Percentiles rank a stretch among this genome's conserved stretches.
phyloP scores from a whole-genome alignment of 1,140 invertebrate species.

The Bombus terrestris region DNA sequence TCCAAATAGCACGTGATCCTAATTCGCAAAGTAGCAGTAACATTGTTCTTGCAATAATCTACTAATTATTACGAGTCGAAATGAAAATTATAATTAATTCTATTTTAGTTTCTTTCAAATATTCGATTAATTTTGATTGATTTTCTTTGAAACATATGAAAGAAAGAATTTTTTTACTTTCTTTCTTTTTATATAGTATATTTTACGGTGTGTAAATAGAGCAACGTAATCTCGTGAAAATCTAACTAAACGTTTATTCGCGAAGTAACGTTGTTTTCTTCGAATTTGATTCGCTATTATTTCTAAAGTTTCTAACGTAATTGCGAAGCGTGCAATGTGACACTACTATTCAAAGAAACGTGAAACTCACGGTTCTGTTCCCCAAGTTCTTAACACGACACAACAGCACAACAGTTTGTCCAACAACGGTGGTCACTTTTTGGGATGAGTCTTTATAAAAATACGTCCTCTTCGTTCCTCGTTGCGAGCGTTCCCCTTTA shows the following conservation, averaged over 20 bases:
- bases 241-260: neutral
- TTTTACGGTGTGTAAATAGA: too few species aligned
- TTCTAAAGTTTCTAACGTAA: neutral
- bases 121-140: too few species aligned
- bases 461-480: slow-evolving; percentile 87
- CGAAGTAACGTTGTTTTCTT: neutral
- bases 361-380: slow-evolving; percentile 90
- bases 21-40: too few species aligned
- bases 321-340: neutral
- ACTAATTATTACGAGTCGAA: too few species aligned
- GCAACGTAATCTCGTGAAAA: neutral
- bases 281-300: neutral
- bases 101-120: too few species aligned
- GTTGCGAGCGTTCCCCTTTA: slow-evolving; percentile 86
- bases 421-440: slow-evolving; percentile 91
- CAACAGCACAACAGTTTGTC: slow-evolving; percentile 90
- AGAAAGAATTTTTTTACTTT: too few species aligned
- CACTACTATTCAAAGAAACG: neutral
- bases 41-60: too few species aligned
- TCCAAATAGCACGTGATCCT: too few species aligned
- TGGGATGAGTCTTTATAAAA: slow-evolving; percentile 91
- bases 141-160: too few species aligned
- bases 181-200: neutral
- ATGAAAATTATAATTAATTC: too few species aligned
- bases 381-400: slow-evolving; percentile 93